phyloP scores from a whole-genome alignment of 2,888 invertebrate genomes.

The Melinaea menophilus region DNA sequence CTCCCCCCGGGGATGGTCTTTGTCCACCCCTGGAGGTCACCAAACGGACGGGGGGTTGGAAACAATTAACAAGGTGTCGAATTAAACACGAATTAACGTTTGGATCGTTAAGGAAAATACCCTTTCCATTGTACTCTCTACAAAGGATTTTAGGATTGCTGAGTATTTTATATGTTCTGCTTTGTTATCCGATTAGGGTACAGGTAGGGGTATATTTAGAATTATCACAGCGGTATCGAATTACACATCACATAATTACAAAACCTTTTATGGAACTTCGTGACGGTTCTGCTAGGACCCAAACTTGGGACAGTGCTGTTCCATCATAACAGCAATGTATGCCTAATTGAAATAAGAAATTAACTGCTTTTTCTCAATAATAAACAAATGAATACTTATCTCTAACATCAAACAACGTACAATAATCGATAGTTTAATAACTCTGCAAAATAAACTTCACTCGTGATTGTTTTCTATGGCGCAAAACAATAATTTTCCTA shows the following conservation, averaged over 20 bases:
- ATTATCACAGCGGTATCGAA: not conserved
- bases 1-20: slow-evolving; percentile 60
- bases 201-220: slow-evolving; percentile 26
- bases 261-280: too few species aligned
- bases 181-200: slow-evolving; percentile 59
- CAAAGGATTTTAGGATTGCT: slow-evolving; percentile 75
- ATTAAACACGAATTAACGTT: slow-evolving; percentile 77
- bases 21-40: slow-evolving; percentile 69
- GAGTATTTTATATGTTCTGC: slow-evolving; percentile 74
- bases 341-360: too few species aligned
- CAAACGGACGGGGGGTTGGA: slow-evolving; percentile 73
- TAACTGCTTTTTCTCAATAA: too few species aligned
- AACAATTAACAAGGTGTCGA: slow-evolving; percentile 79
- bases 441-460: not conserved
- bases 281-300: too few species aligned
- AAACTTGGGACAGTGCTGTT: too few species aligned
- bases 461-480: not conserved
- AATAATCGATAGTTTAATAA: not conserved
- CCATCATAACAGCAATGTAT: too few species aligned
- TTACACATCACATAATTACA: slow-evolving; percentile 4
- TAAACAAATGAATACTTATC: too few species aligned
- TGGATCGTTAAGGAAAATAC: slow-evolving; percentile 73
- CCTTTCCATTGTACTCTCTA: slow-evolving; percentile 75
- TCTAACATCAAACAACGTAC: too few species aligned
- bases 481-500: not conserved